Percentiles rank a stretch among this genome's conserved stretches.
Conservation (phyloP, 2,888 invertebrate species). For the Euplagia quadripunctaria region DNA sequence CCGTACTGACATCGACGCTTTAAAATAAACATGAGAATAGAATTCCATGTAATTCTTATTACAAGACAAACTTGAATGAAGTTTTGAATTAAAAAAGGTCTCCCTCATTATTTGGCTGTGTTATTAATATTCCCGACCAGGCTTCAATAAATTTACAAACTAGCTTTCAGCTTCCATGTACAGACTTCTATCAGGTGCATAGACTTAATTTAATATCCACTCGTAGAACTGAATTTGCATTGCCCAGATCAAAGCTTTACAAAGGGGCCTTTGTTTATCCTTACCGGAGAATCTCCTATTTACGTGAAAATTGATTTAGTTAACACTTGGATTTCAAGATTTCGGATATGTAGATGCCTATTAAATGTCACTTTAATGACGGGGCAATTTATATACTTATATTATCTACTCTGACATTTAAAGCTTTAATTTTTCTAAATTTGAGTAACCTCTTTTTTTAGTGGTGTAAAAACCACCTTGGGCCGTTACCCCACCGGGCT, state of each 20-base stretch:
- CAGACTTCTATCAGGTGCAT: neutral
- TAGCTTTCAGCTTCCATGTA: neutral
- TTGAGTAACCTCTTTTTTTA: too few species aligned
- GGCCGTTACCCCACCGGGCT: too few species aligned
- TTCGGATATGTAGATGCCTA: neutral
- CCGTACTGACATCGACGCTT: slow-evolving; percentile 11
- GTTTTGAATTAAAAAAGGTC: neutral
- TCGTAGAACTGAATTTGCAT: neutral
- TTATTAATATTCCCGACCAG: neutral
- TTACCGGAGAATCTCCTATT: neutral
- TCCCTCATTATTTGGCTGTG: neutral
- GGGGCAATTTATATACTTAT: neutral
- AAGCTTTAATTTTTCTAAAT: too few species aligned
- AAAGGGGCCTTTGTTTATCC: neutral
- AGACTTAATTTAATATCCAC: neutral
- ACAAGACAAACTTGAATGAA: neutral
- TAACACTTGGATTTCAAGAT: neutral
- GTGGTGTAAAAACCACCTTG: too few species aligned
- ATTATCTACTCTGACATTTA: neutral
- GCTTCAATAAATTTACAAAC: neutral
- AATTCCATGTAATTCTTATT: neutral
- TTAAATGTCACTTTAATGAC: neutral
- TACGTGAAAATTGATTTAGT: neutral
- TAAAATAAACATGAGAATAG: slow-evolving; percentile 6
- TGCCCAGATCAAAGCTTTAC: slow-evolving; percentile 2